These are phyloP conservation scores for Drosophila athabasca DNA, from an alignment of 1,140 invertebrate genomes.

Conservation along the genomic window DNA sequence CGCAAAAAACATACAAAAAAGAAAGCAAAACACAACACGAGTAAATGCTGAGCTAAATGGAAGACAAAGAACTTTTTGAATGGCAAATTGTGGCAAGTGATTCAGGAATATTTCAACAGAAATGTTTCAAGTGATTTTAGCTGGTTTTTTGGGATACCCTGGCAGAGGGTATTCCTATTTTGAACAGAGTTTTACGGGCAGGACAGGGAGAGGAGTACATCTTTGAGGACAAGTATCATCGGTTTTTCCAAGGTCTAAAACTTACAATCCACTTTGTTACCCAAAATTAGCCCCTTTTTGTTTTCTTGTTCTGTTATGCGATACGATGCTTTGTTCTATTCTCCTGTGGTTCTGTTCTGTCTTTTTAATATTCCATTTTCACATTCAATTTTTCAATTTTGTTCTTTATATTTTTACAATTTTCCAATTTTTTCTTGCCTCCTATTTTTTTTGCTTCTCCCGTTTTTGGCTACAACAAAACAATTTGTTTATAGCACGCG, in stretches of 20 bases:
- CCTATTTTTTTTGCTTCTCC: slow-evolving; percentile 11
- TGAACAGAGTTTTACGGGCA: not conserved
- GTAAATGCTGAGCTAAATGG: slow-evolving; percentile 43
- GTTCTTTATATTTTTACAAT: slow-evolving; percentile 25
- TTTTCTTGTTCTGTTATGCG: slow-evolving; percentile 24
- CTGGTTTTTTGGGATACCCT: not conserved
- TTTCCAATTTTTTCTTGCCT: slow-evolving; percentile 39
- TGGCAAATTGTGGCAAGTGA: slow-evolving; percentile 44
- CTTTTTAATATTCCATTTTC: slow-evolving; percentile 46
- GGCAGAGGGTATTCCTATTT: too few relatives aligned
- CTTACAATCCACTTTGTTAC: too few relatives aligned
- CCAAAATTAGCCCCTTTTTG: too few relatives aligned
- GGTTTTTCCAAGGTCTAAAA: too few relatives aligned
- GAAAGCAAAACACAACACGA: too few relatives aligned
- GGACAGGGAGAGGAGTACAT: too few relatives aligned
- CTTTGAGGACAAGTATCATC: too few relatives aligned
- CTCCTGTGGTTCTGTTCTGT: not conserved
- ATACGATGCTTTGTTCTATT: slow-evolving; percentile 10
- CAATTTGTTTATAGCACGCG: slow-evolving; percentile 78
- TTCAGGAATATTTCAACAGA: slow-evolving; percentile 35
- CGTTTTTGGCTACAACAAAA: slow-evolving; percentile 67
- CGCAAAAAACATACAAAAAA: too few relatives aligned
- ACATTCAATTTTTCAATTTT: slow-evolving; percentile 57
- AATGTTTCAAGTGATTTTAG: slow-evolving; percentile 37
- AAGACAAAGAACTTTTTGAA: slow-evolving; percentile 42